phyloP scores from a whole-genome alignment of 2,888 invertebrate genomes.

The Diarsia rubi region DNA sequence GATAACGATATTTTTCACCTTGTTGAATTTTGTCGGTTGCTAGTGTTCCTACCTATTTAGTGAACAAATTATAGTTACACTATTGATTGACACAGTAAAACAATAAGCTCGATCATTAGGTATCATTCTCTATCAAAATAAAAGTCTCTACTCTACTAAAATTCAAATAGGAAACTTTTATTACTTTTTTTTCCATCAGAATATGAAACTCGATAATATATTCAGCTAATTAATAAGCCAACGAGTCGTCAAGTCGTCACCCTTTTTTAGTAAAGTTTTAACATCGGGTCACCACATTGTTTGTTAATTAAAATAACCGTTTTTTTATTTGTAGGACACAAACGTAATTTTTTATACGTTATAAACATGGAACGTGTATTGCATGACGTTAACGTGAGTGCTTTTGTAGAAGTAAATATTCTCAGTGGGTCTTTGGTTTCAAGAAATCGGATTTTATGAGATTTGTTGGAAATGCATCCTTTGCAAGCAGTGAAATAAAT shows the following conservation, averaged over 20 bases:
- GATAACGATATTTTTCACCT: no score
- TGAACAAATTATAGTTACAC: background rate
- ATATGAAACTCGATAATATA: slow-evolving; percentile 48
- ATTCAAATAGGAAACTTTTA: slow-evolving; percentile 52
- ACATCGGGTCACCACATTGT: slow-evolving; percentile 55
- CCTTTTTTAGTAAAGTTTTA: slow-evolving; percentile 51
- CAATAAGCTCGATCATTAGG: background rate
- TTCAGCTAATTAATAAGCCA: slow-evolving; percentile 60
- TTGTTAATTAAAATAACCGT: slow-evolving; percentile 62
- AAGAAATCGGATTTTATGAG: slow-evolving; percentile 27
- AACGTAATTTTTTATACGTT: slow-evolving; percentile 44
- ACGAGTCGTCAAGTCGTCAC: slow-evolving; percentile 44
- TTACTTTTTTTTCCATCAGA: slow-evolving; percentile 42
- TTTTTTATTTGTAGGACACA: slow-evolving; percentile 53
- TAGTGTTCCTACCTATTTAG: no score
- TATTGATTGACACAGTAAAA: background rate
- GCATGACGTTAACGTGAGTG: slow-evolving; percentile 24
- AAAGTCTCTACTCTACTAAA: background rate
- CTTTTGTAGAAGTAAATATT: slow-evolving; percentile 36
- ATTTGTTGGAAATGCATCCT: slow-evolving; percentile 3
- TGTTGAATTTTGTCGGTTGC: no score
- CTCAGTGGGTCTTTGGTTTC: slow-evolving; percentile 4
- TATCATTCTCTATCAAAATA: slow-evolving; percentile 8
- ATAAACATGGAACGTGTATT: slow-evolving; percentile 50
- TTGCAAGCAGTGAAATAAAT: slow-evolving; percentile 9